Evolutionary conservation across 1,140 invertebrate species (phyloP).

Genomic region (Proales similis): DNA sequence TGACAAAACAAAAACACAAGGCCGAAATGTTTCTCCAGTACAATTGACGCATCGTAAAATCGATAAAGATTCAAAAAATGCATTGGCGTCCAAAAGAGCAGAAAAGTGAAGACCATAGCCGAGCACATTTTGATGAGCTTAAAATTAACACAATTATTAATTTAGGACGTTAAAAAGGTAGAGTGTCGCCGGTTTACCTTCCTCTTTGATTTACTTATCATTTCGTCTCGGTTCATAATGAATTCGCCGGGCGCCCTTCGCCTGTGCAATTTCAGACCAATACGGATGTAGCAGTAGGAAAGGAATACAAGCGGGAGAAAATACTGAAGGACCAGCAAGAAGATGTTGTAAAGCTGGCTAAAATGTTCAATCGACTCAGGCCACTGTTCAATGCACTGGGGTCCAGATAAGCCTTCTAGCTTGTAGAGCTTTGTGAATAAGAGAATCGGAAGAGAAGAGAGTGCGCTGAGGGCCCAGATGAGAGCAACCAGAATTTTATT

Average conservation of each 20-base stretch:
- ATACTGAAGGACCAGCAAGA: constrained; percentile 1
- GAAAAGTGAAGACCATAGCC: constrained; percentile 30
- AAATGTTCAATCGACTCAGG: neutral
- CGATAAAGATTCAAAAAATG: constrained; percentile 32
- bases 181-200: constrained; percentile 4
- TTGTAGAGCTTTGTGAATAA: constrained; percentile 13
- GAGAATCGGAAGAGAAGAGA: constrained; percentile 10
- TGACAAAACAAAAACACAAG: constrained; percentile 33
- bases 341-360: constrained; percentile 1
- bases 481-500: constrained; percentile 9
- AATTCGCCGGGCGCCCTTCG: constrained; percentile 29
- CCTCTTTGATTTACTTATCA: constrained; percentile 24
- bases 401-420: neutral
- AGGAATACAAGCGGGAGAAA: constrained; percentile 31
- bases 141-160: neutral
- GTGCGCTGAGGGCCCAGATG: neutral
- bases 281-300: constrained; percentile 12
- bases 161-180: neutral
- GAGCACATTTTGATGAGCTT: constrained; percentile 37
- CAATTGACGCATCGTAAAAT: constrained; percentile 5
- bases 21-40: neutral
- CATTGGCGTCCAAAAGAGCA: constrained; percentile 30
- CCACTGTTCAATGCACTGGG: constrained; percentile 26
- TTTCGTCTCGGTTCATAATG: constrained; percentile 16
- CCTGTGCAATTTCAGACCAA: constrained; percentile 1